Conservation (phyloP, 2,888 invertebrate genomes). For the Phyto melanocephala region DNA sequence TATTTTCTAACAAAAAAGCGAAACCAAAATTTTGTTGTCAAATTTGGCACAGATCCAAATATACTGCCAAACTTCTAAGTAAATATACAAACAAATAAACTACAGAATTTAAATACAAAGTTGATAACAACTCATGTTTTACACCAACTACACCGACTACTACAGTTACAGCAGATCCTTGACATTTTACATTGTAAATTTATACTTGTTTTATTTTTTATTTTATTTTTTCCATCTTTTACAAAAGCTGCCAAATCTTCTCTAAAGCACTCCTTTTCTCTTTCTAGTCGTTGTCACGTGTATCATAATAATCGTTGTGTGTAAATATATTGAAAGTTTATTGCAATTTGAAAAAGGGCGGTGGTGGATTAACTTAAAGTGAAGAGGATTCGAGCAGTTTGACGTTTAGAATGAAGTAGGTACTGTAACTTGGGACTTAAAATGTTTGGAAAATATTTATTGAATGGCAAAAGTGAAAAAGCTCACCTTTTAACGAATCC, state of each 20-base stretch:
- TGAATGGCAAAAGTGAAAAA: not conserved
- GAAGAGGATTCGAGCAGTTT: not conserved
- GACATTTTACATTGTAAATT: constrained; percentile 35
- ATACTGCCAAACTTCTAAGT: constrained; percentile 37
- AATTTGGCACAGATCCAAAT: constrained; percentile 59
- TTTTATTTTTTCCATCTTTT: not conserved
- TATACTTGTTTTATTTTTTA: not conserved
- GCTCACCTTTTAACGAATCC: not conserved
- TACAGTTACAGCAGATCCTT: constrained; percentile 39
- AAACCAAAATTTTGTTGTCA: constrained; percentile 49
- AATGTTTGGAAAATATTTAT: constrained; percentile 8
- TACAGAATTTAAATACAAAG: not conserved
- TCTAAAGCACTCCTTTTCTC: not conserved
- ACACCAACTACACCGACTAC: not conserved
- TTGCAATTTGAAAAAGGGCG: constrained; percentile 12
- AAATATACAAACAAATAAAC: constrained; percentile 34
- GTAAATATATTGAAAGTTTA: constrained; percentile 28
- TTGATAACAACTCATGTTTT: constrained; percentile 23
- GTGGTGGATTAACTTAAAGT: not conserved
- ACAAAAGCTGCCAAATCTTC: constrained; percentile 11
- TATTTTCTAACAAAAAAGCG: not conserved
- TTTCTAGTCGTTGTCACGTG: not conserved
- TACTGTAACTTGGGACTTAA: not conserved
- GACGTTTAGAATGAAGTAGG: not conserved
- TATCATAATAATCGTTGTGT: constrained; percentile 12